Percentiles rank a stretch among this genome's conserved stretches.
Evolutionary conservation across 1,140 invertebrate genomes (phyloP).

Genomic region (Cepaea nemoralis): DNA sequence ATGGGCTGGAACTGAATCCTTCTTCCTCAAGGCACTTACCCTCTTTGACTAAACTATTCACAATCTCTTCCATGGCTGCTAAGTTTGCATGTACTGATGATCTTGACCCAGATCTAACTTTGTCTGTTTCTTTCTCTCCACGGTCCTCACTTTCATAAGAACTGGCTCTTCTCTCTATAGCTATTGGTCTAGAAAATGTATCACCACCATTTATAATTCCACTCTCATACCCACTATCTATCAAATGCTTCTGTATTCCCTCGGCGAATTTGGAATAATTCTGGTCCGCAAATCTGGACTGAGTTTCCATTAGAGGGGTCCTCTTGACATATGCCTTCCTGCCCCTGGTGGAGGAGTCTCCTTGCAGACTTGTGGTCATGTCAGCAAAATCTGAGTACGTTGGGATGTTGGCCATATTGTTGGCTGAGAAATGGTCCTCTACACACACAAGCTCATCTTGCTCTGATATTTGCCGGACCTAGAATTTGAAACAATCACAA

Average conservation of each 20-base stretch:
- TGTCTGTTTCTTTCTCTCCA: neutral
- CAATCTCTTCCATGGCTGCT: slow-evolving; percentile 28
- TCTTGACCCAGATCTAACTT: neutral
- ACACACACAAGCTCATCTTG: slow-evolving; percentile 20
- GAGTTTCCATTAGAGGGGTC: neutral
- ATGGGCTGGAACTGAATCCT: neutral
- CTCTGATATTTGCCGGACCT: slow-evolving; percentile 16
- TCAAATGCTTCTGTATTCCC: neutral
- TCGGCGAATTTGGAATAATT: neutral
- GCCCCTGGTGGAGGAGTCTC: slow-evolving; percentile 19
- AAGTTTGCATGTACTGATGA: neutral
- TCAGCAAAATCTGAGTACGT: neutral
- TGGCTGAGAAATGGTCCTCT: slow-evolving; percentile 19
- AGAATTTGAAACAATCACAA: no score
- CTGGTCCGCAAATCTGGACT: neutral
- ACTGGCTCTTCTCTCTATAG: neutral
- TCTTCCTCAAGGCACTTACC: slow-evolving; percentile 9
- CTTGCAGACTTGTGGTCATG: slow-evolving; percentile 28
- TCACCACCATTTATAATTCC: neutral
- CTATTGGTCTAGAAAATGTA: neutral
- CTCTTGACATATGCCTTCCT: slow-evolving; percentile 5
- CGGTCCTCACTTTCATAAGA: neutral
- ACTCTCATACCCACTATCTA: neutral
- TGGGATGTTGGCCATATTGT: neutral
- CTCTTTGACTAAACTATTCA: slow-evolving; percentile 31